Evolutionary conservation across 1,140 invertebrate species (phyloP), one percentile per base, ranked within the genome.

Genomic region (Drosophila nigromelanica): DNA sequence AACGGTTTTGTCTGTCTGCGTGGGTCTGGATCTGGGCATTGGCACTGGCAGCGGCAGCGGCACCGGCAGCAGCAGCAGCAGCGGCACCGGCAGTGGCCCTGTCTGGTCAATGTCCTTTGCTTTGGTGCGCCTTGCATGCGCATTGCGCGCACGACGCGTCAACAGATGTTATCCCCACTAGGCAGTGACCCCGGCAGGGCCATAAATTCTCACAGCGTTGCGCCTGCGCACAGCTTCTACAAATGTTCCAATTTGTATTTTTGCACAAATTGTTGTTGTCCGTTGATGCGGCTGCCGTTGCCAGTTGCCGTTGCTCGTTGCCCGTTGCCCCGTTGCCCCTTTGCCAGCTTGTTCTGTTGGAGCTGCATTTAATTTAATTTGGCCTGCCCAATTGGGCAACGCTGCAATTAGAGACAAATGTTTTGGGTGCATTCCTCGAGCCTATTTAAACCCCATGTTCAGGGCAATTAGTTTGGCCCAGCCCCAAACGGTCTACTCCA

Each of bases 191-290:
- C 82, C 83, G 62, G 79, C 79, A 73, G 83, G 83, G 79, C 82
- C 82, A 89, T 87, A 89, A 87, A 89, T 89, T 89, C 79, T 83
- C 83, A 83, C 76, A 89, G 82, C 77, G 78, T 67, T 63, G 70
- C 67, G 75, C 55, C 78, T 78, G 78, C 71, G 47, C 54, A 55
- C 30, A 42, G 64, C 69, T 60, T 81, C 78, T 66, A 69, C 81
- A 89, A 87, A 87, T 87, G 82, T 87, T 87, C 82, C 82, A 87
- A 87, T 87, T 87, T 87, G 82, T 87, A 87, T 87, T 87, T 87
- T 78, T 87, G 79, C 79, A 61, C 82, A 87, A 87, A 87, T 87
- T 87, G 82, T 87, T 81, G 73, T 66, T 76, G 47, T 27, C 59
- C 75, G 74, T 47, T 66, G 74, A 15, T 59, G 24, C 14, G 10